These are phyloP conservation scores for Lota lota DNA, from an alignment of 2,113 vertebrate species.

Conservation along the genomic window DNA sequence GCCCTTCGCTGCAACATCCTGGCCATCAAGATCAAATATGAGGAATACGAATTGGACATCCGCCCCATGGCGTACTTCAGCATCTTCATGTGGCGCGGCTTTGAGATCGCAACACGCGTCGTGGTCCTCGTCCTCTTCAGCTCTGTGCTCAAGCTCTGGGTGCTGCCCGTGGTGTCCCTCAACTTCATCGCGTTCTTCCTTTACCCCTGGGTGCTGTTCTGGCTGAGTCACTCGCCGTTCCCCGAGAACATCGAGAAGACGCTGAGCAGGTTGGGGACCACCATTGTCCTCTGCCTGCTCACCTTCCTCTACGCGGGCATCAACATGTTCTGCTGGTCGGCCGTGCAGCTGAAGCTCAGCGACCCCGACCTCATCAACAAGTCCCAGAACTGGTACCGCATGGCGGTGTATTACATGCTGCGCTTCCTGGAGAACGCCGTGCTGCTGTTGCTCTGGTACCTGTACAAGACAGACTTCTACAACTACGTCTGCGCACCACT, in stretches of 20 bases:
- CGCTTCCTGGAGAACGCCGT: constrained; percentile 89
- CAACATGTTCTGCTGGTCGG: constrained; percentile 99
- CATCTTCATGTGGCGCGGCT: constrained; percentile 93
- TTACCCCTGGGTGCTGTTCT: constrained; percentile 91
- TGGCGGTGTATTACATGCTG: constrained; percentile 86
- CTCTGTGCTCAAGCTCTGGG: constrained; percentile 89
- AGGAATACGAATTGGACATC: constrained; percentile 88
- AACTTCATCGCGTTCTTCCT: constrained; percentile 89
- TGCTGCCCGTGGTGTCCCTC: constrained; percentile 77
- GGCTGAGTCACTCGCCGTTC: constrained; percentile 88
- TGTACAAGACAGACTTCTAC: constrained; percentile 86
- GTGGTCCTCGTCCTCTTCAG: constrained; percentile 91
- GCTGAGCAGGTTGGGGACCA: constrained; percentile 85
- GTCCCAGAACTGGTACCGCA: constrained; percentile 88
- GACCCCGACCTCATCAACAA: constrained; percentile 93
- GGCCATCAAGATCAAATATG: constrained; percentile 96
- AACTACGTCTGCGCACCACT: constrained; percentile 81
- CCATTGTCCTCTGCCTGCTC: constrained; percentile 87
- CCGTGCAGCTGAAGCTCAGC: constrained; percentile 87
- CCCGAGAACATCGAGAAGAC: constrained; percentile 96
- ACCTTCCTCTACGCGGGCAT: constrained; percentile 95
- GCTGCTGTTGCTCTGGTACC: constrained; percentile 90
- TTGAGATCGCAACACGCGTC: constrained; percentile 92
- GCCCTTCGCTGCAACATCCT: constrained; percentile 97
- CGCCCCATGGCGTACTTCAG: constrained; percentile 87